Percentiles rank a stretch among this genome's conserved stretches.
These are phyloP conservation scores for Eumaeus atala DNA, from an alignment of 1,140 invertebrate species.

Conservation along the genomic window DNA sequence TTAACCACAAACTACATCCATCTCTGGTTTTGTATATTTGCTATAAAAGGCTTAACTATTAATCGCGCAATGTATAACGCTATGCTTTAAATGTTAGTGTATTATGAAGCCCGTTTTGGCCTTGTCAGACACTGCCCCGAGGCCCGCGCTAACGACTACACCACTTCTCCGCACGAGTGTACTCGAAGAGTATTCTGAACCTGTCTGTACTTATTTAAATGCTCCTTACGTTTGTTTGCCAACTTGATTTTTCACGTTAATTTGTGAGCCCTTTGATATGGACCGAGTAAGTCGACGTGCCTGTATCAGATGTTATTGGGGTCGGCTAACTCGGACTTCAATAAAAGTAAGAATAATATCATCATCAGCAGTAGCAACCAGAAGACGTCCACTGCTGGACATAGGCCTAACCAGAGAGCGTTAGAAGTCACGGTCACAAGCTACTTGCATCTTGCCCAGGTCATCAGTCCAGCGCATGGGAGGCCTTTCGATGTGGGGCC, in stretches of 20 bases:
- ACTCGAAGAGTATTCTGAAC: constrained; percentile 21
- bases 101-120: constrained; percentile 13
- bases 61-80: constrained; percentile 14
- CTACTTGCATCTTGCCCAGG: too few relatives aligned
- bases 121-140: constrained; percentile 24
- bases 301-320: too few relatives aligned
- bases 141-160: constrained; percentile 30
- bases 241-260: constrained; percentile 11
- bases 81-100: constrained; percentile 9
- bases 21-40: background rate
- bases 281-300: background rate
- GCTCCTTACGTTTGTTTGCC: constrained; percentile 22
- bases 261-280: background rate
- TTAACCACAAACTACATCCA: constrained; percentile 3
- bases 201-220: constrained; percentile 28
- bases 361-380: too few relatives aligned
- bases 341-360: too few relatives aligned
- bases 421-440: too few relatives aligned
- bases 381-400: too few relatives aligned
- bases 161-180: constrained; percentile 29
- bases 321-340: too few relatives aligned
- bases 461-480: too few relatives aligned
- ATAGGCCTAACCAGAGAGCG: too few relatives aligned
- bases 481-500: too few relatives aligned
- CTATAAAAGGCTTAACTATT: background rate